Base-by-base conservation (phyloP, 2,113 vertebrate genomes). In the Oceanodroma tethys region DNA sequence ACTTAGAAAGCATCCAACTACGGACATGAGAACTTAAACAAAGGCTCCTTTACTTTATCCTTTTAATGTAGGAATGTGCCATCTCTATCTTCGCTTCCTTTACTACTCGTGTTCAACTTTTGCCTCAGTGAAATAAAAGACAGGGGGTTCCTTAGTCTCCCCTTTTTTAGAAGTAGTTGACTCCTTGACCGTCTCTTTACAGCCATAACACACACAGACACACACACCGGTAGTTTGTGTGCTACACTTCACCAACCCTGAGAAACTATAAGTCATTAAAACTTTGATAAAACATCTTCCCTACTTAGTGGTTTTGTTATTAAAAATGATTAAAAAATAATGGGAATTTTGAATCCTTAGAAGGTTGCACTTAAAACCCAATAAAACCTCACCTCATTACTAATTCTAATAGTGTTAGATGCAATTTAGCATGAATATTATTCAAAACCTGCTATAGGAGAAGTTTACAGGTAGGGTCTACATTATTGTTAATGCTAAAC, bases 271-370 rank as follows among this genome's bases (percentile, higher is more conserved):
- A 75, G 58, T 62, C 68, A 73, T 94, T 95, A 95, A 84, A 93
- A 84, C 56, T 91, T 87, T 62, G 36, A 47, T 93, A 58, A 83
- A 95, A 32, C 48, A 91, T 38, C 68, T 90, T 93, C 73, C 16
- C 6, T 66, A 92, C 34, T 22, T 83, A 48, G n/a, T 82, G 26
- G 34, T 67, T 93, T 90, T 93, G 62, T 89, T 96, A 76, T 90
- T 86, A 81, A 93, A 95, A 96, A 84, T 72, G 3, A 88, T 97
- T 97, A n/a, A 76, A 85, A 97, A 96, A 87, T 85, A 94, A 94
- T 95, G 82, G 65, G 45, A 80, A 76, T 84, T 79, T 47, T 93
- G 47, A 92, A 80, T 88, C 78, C 73, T 71, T 93, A 63, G 91
- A 92, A 94, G 22, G 11, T 45, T 96, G 56, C 23, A 47, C 58